Percentiles rank a stretch among this genome's conserved stretches.
phyloP scores from a whole-genome alignment of 2,888 invertebrate genomes.

The Polymixis flavicincta region DNA sequence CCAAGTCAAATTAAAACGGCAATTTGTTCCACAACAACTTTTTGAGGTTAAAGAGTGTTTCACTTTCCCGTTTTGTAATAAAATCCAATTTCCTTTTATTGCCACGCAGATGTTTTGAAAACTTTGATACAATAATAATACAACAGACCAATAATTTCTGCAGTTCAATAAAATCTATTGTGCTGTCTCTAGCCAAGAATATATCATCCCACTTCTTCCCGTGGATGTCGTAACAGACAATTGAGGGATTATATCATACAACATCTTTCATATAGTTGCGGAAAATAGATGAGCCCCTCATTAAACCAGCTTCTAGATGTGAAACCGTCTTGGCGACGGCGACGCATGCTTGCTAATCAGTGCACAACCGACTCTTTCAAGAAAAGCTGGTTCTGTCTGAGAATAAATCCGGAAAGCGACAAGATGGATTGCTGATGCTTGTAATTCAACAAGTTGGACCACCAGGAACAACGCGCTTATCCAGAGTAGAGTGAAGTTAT shows the following conservation, averaged over 20 bases:
- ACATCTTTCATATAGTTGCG: constrained; percentile 6
- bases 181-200: neutral
- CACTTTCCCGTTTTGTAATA: constrained; percentile 14
- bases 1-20: constrained; percentile 43
- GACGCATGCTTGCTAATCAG: constrained; percentile 35
- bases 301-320: constrained; percentile 10
- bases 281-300: constrained; percentile 1
- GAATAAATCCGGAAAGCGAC: constrained; percentile 19
- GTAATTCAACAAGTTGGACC: neutral
- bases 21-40: constrained; percentile 43
- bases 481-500: constrained; percentile 2
- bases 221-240: constrained; percentile 23
- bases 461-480: neutral
- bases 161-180: constrained; percentile 21
- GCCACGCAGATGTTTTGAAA: constrained; percentile 3
- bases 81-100: constrained; percentile 30
- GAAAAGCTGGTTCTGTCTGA: constrained; percentile 31
- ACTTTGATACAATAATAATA: constrained; percentile 19
- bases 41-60: constrained; percentile 24
- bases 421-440: neutral
- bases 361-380: constrained; percentile 44
- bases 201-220: constrained; percentile 42
- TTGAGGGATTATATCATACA: constrained; percentile 13
- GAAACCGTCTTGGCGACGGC: neutral
- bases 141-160: neutral